Evolutionary conservation across 2,113 vertebrate genomes (phyloP).

Genomic region (Dryoscopus gambensis): DNA sequence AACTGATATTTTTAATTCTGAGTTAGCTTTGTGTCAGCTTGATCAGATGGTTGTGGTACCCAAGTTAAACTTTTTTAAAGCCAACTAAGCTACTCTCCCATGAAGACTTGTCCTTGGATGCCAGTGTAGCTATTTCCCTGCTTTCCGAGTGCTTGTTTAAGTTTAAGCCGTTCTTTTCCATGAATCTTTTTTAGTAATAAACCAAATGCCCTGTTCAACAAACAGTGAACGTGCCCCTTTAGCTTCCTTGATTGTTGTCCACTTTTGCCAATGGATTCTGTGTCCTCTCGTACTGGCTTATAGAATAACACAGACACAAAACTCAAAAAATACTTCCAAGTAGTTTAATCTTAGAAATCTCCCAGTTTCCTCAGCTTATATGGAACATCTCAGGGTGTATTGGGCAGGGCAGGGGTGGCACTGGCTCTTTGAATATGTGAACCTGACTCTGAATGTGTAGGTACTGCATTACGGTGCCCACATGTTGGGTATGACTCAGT

Average conservation of each 20-base stretch:
- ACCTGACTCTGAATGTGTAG: neutral
- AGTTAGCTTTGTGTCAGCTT: neutral
- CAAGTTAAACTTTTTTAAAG: neutral
- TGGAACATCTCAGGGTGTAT: neutral
- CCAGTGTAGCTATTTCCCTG: neutral
- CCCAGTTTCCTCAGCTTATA: neutral
- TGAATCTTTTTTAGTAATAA: neutral
- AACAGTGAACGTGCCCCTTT: neutral
- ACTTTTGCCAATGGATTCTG: neutral
- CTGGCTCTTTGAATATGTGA: neutral
- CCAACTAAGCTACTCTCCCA: neutral
- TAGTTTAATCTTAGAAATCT: neutral
- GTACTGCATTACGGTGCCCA: neutral
- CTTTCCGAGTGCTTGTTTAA: neutral
- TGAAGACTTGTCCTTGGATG: neutral
- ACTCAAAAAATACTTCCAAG: neutral
- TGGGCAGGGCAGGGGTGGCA: neutral
- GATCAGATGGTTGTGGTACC: neutral
- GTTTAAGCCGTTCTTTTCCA: neutral
- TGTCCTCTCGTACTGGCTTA: neutral
- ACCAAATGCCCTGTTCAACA: neutral
- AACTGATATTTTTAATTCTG: neutral
- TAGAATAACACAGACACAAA: neutral
- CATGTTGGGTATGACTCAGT: neutral
- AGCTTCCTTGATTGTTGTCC: neutral